phyloP scores from a whole-genome alignment of 2,113 vertebrate genomes.

The Chaetorhynchus papuensis region DNA sequence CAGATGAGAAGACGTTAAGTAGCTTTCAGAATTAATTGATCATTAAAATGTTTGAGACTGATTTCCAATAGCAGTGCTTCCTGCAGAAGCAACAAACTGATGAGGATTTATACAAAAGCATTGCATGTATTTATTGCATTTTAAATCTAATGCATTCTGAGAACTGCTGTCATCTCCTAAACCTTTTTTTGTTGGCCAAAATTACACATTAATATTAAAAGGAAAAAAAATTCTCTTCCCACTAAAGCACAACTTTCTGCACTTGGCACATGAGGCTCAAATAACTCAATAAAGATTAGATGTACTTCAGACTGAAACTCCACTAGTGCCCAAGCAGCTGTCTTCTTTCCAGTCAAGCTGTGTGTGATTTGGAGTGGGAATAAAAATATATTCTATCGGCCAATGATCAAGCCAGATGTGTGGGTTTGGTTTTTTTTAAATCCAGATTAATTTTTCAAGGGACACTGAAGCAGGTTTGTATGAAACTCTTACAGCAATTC shows the following conservation, averaged over 20 bases:
- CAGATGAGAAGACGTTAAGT: not conserved
- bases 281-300: conserved; percentile 57
- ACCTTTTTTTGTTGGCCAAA: not conserved
- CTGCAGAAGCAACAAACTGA: not conserved
- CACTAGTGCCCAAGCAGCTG: conserved; percentile 25
- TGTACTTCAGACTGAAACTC: conserved; percentile 26
- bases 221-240: not conserved
- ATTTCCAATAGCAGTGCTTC: not conserved
- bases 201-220: not conserved
- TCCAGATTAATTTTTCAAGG: not conserved
- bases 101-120: not conserved
- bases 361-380: conserved; percentile 11
- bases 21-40: not conserved
- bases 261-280: not conserved
- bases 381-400: not conserved
- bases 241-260: not conserved
- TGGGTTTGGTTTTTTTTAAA: not conserved
- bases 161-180: not conserved
- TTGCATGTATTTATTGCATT: not conserved
- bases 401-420: not conserved
- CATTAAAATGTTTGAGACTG: not conserved
- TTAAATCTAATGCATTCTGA: not conserved
- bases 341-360: conserved; percentile 27
- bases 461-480: not conserved
- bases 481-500: not conserved